Evolutionary conservation across 2,797 vertebrate genomes (phyloP), one percentile per base, ranked within the genome.

Genomic region (Zalophus californianus): DNA sequence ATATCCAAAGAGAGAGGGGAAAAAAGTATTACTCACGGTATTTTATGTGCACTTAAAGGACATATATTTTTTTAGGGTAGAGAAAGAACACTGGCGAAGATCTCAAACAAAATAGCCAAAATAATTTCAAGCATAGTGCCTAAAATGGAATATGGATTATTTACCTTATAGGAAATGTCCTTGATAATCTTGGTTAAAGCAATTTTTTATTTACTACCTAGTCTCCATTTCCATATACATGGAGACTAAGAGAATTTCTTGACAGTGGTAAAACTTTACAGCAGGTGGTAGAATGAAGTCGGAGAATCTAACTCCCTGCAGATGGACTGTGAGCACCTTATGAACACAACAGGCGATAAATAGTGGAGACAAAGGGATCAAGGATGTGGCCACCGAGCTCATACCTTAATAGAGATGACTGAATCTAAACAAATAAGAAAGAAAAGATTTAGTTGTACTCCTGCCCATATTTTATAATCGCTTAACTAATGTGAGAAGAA

Each of bases 31-130:
- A 84, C 29, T 80, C 32, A 0, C 89, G 52, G 15, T 86, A 32
- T 91, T 89, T 94, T 89, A 48, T 92, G 54, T 93, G 23, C 9
- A 88, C 41, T 66, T 88, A 68, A 84, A 50, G 54, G 27, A 64
- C 50, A 44, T 44, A 95, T 16, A 44, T 75, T 70, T 91, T 90
- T 85, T 91, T 92, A 62, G 68, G 35, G 7, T 84, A 27, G 32
- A 94, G 60, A 80, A 87, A 96, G 84, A 94, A 89, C 75, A 44
- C 14, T 96, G 48, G 10, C 62, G 85, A 96, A 54, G 25, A 29
- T 96, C 58, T 54, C 58, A 78, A 96, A n/a, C 32, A 77, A 90
- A 96, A 92, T 4, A 84, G 58, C 54, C 73, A 94, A 96, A 96
- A 93, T 84, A 80, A 85, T 87, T 96, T 52, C n/a, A 84, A 38